A percentile compares a stretch with the other conserved stretches of the same genome.
Conservation (phyloP, 1,140 invertebrate genomes). For the Ceratitis capitata region DNA sequence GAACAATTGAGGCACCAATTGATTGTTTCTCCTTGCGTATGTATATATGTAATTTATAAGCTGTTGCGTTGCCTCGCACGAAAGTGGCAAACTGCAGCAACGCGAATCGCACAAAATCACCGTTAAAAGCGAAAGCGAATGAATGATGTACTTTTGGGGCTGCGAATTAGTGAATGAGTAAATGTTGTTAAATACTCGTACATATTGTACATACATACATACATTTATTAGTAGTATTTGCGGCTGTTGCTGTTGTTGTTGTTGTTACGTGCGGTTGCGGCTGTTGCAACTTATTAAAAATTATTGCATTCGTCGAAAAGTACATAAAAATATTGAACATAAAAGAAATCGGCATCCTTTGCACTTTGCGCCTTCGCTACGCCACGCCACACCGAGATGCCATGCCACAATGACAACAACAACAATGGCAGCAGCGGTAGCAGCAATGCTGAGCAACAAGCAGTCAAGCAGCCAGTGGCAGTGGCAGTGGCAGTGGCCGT, state of each 20-base stretch:
- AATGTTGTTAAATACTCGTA: constrained; percentile 5
- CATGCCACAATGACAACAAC: no score
- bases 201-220: background rate
- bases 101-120: background rate
- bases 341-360: constrained; percentile 37
- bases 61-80: background rate
- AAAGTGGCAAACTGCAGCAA: background rate
- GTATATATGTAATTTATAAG: constrained; percentile 4
- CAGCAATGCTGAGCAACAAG: background rate
- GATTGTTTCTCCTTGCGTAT: background rate
- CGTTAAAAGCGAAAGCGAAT: background rate
- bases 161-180: background rate
- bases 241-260: background rate
- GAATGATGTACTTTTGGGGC: background rate
- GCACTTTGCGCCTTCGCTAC: constrained; percentile 3
- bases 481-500: background rate
- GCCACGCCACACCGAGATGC: background rate
- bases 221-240: background rate
- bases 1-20: constrained; percentile 33
- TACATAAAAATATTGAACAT: constrained; percentile 38
- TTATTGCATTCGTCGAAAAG: constrained; percentile 33
- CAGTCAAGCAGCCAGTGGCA: background rate
- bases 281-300: constrained; percentile 38
- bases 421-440: background rate
- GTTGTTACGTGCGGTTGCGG: constrained; percentile 19